phyloP scores from a whole-genome alignment of 1,140 invertebrate genomes.

The Heliconius hewitsoni region DNA sequence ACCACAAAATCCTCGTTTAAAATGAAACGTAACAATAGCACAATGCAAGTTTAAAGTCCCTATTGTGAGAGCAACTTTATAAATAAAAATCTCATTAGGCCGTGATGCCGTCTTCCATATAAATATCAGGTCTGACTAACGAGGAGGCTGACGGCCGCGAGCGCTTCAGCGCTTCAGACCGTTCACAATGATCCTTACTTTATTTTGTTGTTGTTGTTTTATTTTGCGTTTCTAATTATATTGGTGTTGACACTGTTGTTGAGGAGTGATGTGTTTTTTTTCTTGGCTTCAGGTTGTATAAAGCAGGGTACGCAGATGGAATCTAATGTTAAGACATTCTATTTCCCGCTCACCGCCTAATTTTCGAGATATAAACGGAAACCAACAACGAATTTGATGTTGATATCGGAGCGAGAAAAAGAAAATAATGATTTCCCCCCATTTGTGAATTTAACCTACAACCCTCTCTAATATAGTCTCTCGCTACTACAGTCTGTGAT shows the following conservation, averaged over 20 bases:
- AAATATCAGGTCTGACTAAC: slow-evolving; percentile 65
- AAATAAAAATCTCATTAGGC: slow-evolving; percentile 78
- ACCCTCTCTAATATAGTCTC: no score
- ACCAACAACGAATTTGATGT: no score
- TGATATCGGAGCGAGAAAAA: no score
- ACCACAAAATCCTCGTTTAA: slow-evolving; percentile 70
- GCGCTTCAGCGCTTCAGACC: slow-evolving; percentile 40
- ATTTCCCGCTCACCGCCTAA: no score
- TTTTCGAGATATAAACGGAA: no score
- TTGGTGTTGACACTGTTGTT: neutral
- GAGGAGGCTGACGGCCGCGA: slow-evolving; percentile 49
- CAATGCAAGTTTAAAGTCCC: slow-evolving; percentile 71
- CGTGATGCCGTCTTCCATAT: slow-evolving; percentile 60
- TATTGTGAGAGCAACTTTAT: slow-evolving; percentile 72
- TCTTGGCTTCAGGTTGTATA: no score
- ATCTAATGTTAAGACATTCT: no score
- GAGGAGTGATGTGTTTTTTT: no score
- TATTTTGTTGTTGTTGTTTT: slow-evolving; percentile 24
- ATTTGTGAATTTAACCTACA: no score
- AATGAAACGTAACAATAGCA: slow-evolving; percentile 76
- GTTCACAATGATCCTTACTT: slow-evolving; percentile 31
- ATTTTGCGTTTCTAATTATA: neutral
- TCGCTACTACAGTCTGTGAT: no score
- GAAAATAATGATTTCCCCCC: no score
- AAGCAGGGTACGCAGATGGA: no score